These are phyloP conservation scores for Aramus guarauna DNA, from an alignment of 2,113 vertebrate genomes.

Conservation along the genomic window DNA sequence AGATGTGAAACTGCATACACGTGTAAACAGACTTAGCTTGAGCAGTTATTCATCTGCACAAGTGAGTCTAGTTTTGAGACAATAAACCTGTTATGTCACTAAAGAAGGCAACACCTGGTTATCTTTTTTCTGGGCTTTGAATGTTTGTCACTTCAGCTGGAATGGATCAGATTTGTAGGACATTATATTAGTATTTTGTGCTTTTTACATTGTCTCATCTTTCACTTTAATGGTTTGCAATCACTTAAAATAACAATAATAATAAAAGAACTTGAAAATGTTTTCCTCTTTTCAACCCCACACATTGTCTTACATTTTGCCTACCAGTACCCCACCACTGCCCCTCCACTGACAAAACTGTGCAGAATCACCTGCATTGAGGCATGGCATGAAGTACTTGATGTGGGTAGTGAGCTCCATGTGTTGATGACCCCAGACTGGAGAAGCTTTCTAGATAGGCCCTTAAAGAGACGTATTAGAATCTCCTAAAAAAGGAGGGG, in stretches of 20 bases:
- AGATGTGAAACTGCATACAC: neutral
- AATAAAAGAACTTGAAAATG: neutral
- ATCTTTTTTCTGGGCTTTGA: neutral
- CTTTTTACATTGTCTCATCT: neutral
- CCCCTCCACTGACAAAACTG: neutral
- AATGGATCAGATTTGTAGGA: neutral
- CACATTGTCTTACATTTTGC: neutral
- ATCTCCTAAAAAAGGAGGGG: neutral
- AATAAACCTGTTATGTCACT: neutral
- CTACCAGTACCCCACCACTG: neutral
- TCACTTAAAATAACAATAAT: neutral
- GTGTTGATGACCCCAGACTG: neutral
- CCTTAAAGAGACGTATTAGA: neutral
- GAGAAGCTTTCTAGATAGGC: neutral
- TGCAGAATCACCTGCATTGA: neutral
- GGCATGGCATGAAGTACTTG: neutral
- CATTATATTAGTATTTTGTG: neutral
- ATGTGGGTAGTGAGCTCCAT: neutral
- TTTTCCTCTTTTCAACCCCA: neutral
- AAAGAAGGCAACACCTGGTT: neutral
- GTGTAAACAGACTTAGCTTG: neutral
- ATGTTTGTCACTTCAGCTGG: neutral
- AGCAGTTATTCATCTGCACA: neutral
- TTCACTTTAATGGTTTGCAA: neutral
- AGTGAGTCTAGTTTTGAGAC: neutral